Evolutionary conservation across 2,113 vertebrate genomes (phyloP).

Genomic region (Beaufortia kweichowensis): DNA sequence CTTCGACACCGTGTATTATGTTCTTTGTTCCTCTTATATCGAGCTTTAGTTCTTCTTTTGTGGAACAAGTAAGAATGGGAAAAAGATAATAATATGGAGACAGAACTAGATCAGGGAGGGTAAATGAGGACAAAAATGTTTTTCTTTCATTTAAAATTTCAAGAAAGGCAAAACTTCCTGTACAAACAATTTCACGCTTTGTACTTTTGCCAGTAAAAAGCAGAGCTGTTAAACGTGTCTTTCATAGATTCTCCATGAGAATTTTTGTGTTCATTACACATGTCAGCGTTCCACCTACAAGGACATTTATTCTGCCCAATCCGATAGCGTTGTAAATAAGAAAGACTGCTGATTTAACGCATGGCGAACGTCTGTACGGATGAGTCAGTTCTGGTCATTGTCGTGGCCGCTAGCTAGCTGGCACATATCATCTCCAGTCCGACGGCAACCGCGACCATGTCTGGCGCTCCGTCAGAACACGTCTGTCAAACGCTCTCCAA

Average conservation of each 20-base stretch:
- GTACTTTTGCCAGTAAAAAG: too few species aligned
- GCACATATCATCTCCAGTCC: conserved; percentile 8
- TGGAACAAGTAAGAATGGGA: not conserved
- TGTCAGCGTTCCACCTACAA: not conserved
- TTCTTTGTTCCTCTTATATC: not conserved
- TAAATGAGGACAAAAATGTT: not conserved
- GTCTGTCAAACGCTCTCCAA: conserved; percentile 13
- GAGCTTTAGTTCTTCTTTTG: not conserved
- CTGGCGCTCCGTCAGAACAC: conserved; percentile 13
- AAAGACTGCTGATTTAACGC: conserved; percentile 13
- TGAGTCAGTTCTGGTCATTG: conserved; percentile 22
- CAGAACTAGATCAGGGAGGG: not conserved
- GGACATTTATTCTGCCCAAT: not conserved
- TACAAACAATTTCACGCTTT: too few species aligned
- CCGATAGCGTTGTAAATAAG: not conserved
- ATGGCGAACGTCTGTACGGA: conserved; percentile 6
- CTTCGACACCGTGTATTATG: not conserved
- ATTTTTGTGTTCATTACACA: not conserved
- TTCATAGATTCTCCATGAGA: not conserved
- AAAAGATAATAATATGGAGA: not conserved
- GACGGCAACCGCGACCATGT: not conserved
- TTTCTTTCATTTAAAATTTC: too few species aligned
- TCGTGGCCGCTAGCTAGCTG: conserved; percentile 27
- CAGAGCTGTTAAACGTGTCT: too few species aligned
- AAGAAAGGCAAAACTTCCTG: not conserved